Evolutionary conservation across 2,113 vertebrate species (phyloP), one percentile per base, ranked within the genome.

Genomic region (Hoplias malabaricus): DNA sequence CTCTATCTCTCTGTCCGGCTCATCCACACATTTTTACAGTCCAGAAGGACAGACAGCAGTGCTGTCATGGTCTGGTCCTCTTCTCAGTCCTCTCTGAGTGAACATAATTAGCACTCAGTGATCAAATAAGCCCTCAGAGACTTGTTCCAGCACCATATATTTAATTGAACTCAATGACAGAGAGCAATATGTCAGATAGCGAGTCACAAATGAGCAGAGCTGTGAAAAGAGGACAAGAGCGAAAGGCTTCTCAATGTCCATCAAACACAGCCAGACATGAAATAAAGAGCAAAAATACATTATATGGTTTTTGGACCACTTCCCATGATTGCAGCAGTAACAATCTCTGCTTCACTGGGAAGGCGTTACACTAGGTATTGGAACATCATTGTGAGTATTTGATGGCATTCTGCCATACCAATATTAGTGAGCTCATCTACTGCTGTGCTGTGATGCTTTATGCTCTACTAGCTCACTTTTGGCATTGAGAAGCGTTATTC

Each of bases 91-190:
- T 79, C 54, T 86, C 65, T 84, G 75, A 85, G 77, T 59, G 84
- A 85, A 78, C 77, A 82, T 88, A 89, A 91, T 92, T 90, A 91
- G 87, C 78, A 46, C 76, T 67, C n/a, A 0, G 81, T 82, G 83
- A 88, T 86, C 87, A 88, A 85, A 81, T 21, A 13, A 78, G 72
- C 56, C 90, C 80, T 71, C 11, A 13, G 87, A 87, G 89, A 90
- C 85, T 85, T 75, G 79, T 90, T 83, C 81, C 69, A 82, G 86
- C 83, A 85, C 86, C 90, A 88, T 90, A 90, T 89, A 88, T 90
- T 88, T 89, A 90, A 93, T 90, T 91, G 84, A 89, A 89, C 84
- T 77, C 86, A 89, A 87, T 88, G 65, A 84, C 84, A 85, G 81
- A 77, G 88, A 89, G 86, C 57, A 56, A 91, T 89, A 84, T 88